These are phyloP conservation scores for Monopis laevigella DNA, from an alignment of 2,888 invertebrate genomes.

Conservation along the genomic window DNA sequence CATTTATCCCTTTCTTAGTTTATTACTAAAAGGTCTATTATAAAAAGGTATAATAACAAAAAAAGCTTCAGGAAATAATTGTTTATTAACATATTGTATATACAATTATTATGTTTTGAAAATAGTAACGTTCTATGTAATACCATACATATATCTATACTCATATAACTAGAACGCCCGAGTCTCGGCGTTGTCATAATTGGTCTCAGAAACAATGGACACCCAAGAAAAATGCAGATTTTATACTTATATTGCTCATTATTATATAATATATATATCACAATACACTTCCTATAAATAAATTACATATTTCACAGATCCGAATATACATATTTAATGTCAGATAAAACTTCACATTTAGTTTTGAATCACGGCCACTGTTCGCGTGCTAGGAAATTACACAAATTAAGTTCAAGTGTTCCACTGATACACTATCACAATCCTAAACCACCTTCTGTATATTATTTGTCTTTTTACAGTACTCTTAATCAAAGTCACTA, in stretches of 20 bases:
- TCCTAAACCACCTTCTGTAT: too few species aligned
- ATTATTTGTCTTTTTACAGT: too few species aligned
- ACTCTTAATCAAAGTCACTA: too few species aligned
- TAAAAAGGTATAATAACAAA: too few species aligned
- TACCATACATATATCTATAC: slow-evolving; percentile 36
- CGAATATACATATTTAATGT: slow-evolving; percentile 55
- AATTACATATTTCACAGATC: slow-evolving; percentile 53
- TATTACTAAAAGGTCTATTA: too few species aligned
- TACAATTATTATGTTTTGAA: slow-evolving; percentile 58
- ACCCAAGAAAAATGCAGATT: background rate
- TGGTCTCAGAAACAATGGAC: slow-evolving; percentile 2
- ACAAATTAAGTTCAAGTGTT: too few species aligned
- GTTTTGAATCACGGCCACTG: slow-evolving; percentile 60
- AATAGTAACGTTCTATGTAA: slow-evolving; percentile 58
- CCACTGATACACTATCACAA: too few species aligned
- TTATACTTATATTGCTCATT: background rate
- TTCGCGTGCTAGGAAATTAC: slow-evolving; percentile 39
- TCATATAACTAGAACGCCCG: slow-evolving; percentile 41
- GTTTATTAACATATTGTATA: slow-evolving; percentile 65
- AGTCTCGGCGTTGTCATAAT: slow-evolving; percentile 43
- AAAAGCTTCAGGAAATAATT: slow-evolving; percentile 19
- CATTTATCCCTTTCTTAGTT: too few species aligned
- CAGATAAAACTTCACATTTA: slow-evolving; percentile 55
- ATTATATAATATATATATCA: slow-evolving; percentile 33
- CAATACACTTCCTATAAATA: slow-evolving; percentile 64